Base-by-base conservation (phyloP, 2,888 invertebrate genomes). In the Ectemnius cavifrons region DNA sequence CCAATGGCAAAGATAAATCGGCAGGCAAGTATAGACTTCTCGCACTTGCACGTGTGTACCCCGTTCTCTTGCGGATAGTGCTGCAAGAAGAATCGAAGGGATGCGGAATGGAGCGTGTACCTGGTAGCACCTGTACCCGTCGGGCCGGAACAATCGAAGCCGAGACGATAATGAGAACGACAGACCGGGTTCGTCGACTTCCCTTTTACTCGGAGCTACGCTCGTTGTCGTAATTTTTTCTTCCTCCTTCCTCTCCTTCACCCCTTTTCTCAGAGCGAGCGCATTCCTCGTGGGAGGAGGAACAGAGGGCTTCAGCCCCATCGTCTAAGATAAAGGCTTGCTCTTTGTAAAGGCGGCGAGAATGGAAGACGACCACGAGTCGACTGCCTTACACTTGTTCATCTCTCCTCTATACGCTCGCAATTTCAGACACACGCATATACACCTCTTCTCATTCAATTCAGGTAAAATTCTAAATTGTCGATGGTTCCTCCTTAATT, bases 111-210 rank as follows among this genome's bases (percentile, higher is more conserved):
- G 79, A 77, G 71, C 78, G 77, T 82, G 79, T 84, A 86, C 82
- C 81, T 78, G 80, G 80, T 84, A 78, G 75, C 79, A 83, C 78
- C 80, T 83, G 80, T 77, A 81, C 69, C 71, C 82, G 74, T 59
- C 80, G 84, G 84, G 76, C 76, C 79, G 85, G 83, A 86, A 86
- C 84, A 86, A 84, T 85, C 84, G 84, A 85, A 84, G 81, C 79
- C 82, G 82, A 81, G 84, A 81, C 85, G 83, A 84, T 86, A 85
- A 86, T 85, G 86, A 85, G 80, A 83, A 83, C 78, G 83, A 80
- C 78, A 81, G 73, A 67, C 69, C 28, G 75, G 69, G 77, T 78
- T 83, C 83, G 77, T 80, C 80, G 81, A 83, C 78, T 77, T 78
- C 71, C 63, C 77, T 81, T 76, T 74, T 71, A 67, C 71, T 66